Percentiles rank a stretch among this genome's conserved stretches.
Conservation (phyloP, 2,888 invertebrate species). For the Amblyjoppa fuscipennis region DNA sequence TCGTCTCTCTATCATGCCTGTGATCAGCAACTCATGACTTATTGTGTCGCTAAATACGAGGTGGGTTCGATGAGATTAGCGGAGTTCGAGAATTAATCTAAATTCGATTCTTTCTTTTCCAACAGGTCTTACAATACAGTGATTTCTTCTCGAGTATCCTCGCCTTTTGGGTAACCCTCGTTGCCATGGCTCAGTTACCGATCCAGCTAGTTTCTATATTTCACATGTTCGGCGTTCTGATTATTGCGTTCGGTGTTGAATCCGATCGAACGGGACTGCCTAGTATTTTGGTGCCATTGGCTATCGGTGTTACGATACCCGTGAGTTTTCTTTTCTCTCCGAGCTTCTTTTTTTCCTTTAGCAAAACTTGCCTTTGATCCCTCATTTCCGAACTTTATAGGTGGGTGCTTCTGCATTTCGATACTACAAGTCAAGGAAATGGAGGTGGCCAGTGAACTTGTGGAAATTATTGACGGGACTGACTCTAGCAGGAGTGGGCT, state of each 20-base stretch:
- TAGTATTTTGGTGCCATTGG: conserved; percentile 86
- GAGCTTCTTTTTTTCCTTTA: not conserved
- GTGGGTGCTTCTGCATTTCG: conserved; percentile 75
- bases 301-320: conserved; percentile 80
- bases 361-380: not conserved
- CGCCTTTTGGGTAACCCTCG: conserved; percentile 88
- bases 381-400: conserved; percentile 69
- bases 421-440: conserved; percentile 74
- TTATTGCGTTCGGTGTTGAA: conserved; percentile 86
- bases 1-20: conserved; percentile 89
- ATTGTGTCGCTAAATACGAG: conserved; percentile 84
- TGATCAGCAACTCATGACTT: conserved; percentile 86
- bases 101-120: conserved; percentile 67
- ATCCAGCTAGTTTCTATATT: conserved; percentile 83
- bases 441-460: conserved; percentile 74
- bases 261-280: conserved; percentile 86
- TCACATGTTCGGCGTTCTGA: conserved; percentile 86
- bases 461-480: conserved; percentile 85
- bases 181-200: conserved; percentile 86
- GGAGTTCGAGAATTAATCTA: not conserved
- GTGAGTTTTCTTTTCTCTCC: conserved; percentile 73
- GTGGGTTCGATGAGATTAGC: conserved; percentile 72
- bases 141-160: conserved; percentile 88
- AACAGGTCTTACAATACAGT: conserved; percentile 86
- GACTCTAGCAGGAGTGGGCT: conserved; percentile 85